Evolutionary conservation across 2,888 invertebrate genomes (phyloP).

Genomic region (Ethmia dodecea): DNA sequence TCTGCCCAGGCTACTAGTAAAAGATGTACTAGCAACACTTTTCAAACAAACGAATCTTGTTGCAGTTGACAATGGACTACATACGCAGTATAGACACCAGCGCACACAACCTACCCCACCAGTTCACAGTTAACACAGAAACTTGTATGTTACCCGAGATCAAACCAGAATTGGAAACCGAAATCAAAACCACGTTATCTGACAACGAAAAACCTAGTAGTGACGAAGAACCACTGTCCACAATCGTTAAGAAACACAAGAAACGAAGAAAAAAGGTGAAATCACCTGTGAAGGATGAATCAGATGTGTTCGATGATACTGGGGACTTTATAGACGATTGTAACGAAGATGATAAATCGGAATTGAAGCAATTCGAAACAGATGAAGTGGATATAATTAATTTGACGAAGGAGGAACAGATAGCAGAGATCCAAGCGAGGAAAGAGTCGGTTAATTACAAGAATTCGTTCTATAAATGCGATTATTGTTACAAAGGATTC

Average conservation of each 20-base stretch:
- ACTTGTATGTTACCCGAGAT: background rate
- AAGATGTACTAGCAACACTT: no score
- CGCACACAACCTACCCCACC: conserved; percentile 1
- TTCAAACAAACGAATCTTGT: conserved; percentile 1
- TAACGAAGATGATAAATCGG: conserved; percentile 6
- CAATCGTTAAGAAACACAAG: conserved; percentile 18
- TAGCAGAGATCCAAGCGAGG: conserved; percentile 38
- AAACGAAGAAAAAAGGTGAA: background rate
- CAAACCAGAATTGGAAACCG: background rate
- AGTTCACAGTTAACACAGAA: background rate
- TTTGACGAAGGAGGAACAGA: conserved; percentile 44
- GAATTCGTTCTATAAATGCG: conserved; percentile 52
- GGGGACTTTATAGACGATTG: background rate
- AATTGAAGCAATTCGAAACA: conserved; percentile 6
- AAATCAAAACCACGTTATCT: conserved; percentile 2
- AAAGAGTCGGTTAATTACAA: conserved; percentile 43
- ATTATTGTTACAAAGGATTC: conserved; percentile 54
- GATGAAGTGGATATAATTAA: conserved; percentile 32
- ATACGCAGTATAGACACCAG: conserved; percentile 19
- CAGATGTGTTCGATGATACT: background rate
- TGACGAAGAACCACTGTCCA: conserved; percentile 25
- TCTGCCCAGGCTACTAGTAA: background rate
- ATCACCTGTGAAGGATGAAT: background rate
- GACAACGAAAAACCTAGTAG: conserved; percentile 6
- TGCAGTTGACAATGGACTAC: conserved; percentile 26